Percentiles rank a stretch among this genome's conserved stretches.
Evolutionary conservation across 2,888 invertebrate genomes (phyloP).

Genomic region (Biston betularia): DNA sequence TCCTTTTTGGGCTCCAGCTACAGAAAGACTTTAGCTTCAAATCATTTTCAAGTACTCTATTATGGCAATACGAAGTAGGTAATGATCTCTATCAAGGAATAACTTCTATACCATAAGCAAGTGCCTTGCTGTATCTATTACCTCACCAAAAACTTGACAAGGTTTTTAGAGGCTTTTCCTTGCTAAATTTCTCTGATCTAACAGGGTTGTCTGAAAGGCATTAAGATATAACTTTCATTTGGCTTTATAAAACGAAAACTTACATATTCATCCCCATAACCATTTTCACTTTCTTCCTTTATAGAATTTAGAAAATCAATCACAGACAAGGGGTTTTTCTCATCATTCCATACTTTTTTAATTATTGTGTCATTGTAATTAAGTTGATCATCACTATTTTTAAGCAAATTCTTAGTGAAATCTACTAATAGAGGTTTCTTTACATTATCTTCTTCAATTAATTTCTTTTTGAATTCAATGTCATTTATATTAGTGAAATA

Average conservation of each 20-base stretch:
- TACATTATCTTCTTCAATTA: slow-evolving; percentile 38
- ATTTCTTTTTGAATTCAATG: slow-evolving; percentile 56
- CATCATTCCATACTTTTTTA: slow-evolving; percentile 44
- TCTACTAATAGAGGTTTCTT: slow-evolving; percentile 43
- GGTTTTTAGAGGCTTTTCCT: too few species aligned
- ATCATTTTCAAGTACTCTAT: too few species aligned
- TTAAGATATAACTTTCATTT: not conserved
- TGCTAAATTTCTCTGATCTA: too few species aligned
- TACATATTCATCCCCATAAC: slow-evolving; percentile 48
- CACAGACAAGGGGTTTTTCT: slow-evolving; percentile 50
- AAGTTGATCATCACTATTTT: slow-evolving; percentile 40
- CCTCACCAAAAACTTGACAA: too few species aligned
- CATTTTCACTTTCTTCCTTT: slow-evolving; percentile 54
- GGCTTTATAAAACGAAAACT: slow-evolving; percentile 32
- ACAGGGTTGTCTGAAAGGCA: too few species aligned
- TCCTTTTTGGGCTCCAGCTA: not conserved
- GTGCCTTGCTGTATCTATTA: too few species aligned
- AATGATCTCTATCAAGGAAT: too few species aligned
- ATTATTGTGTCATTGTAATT: slow-evolving; percentile 53
- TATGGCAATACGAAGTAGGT: too few species aligned
- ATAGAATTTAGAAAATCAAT: slow-evolving; percentile 61
- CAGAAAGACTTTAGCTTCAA: too few species aligned
- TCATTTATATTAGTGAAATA: slow-evolving; percentile 62
- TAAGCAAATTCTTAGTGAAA: slow-evolving; percentile 42
- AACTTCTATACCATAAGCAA: too few species aligned